These are phyloP conservation scores for Melanophora roralis DNA, from an alignment of 2,888 invertebrate species.

Conservation along the genomic window DNA sequence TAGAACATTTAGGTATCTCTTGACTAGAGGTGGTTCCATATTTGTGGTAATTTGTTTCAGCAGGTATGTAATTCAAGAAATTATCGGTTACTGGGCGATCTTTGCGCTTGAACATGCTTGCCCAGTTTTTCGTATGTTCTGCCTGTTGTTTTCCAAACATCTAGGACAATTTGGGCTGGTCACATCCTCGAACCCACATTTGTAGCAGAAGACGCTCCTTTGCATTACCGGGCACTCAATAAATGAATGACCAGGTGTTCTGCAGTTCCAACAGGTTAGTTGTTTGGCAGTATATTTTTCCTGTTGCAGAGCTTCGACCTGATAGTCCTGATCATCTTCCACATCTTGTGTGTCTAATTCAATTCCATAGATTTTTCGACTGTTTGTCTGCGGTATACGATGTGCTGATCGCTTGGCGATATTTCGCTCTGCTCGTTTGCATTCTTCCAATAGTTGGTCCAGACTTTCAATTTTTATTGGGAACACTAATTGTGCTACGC, in stretches of 20 bases:
- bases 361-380: neutral
- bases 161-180: constrained; percentile 19
- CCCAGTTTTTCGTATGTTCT: constrained; percentile 29
- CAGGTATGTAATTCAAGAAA: neutral
- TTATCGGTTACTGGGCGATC: neutral
- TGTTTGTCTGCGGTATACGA: neutral
- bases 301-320: neutral
- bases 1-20: neutral
- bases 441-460: constrained; percentile 11
- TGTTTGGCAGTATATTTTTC: neutral
- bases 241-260: constrained; percentile 29
- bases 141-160: constrained; percentile 34
- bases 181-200: constrained; percentile 30
- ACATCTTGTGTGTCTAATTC: neutral
- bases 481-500: constrained; percentile 3
- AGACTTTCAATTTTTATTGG: constrained; percentile 4
- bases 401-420: neutral
- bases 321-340: neutral
- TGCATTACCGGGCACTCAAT: constrained; percentile 14
- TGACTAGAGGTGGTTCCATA: neutral
- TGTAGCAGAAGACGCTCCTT: constrained; percentile 18
- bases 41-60: neutral
- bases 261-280: constrained; percentile 46
- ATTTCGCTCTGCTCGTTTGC: neutral
- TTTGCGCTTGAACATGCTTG: neutral